phyloP scores from a whole-genome alignment of 2,888 invertebrate genomes.

The Drosophila mettleri region DNA sequence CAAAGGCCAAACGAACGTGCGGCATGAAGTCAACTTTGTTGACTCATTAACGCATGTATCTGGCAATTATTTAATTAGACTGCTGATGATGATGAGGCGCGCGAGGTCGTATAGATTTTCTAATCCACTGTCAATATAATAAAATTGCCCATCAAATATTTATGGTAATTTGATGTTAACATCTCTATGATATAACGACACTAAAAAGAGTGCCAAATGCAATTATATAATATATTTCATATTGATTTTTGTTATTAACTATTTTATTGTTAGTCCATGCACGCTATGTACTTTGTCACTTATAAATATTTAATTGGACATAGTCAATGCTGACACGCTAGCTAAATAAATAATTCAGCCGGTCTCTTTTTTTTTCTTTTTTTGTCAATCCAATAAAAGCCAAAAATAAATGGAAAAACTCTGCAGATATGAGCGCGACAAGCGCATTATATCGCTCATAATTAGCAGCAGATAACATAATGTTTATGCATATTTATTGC shows the following conservation, averaged over 20 bases:
- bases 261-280: background rate
- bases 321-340: slow-evolving; percentile 23
- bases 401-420: slow-evolving; percentile 10
- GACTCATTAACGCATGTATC: slow-evolving; percentile 53
- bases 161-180: background rate
- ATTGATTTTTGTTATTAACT: background rate
- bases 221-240: background rate
- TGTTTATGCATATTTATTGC: slow-evolving; percentile 6
- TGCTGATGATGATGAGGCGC: background rate
- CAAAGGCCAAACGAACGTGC: slow-evolving; percentile 5
- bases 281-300: background rate
- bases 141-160: background rate
- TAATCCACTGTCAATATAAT: background rate
- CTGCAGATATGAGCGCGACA: slow-evolving; percentile 36
- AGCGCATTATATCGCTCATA: slow-evolving; percentile 55
- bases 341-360: slow-evolving; percentile 39
- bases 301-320: slow-evolving; percentile 16
- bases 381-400: background rate
- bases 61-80: slow-evolving; percentile 9
- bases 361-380: background rate
- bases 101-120: too few relatives aligned
- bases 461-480: slow-evolving; percentile 41
- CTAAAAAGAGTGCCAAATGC: background rate
- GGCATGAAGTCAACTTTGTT: slow-evolving; percentile 11
- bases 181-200: background rate